phyloP scores from a whole-genome alignment of 2,113 vertebrate species.

The Dinomys branickii region DNA sequence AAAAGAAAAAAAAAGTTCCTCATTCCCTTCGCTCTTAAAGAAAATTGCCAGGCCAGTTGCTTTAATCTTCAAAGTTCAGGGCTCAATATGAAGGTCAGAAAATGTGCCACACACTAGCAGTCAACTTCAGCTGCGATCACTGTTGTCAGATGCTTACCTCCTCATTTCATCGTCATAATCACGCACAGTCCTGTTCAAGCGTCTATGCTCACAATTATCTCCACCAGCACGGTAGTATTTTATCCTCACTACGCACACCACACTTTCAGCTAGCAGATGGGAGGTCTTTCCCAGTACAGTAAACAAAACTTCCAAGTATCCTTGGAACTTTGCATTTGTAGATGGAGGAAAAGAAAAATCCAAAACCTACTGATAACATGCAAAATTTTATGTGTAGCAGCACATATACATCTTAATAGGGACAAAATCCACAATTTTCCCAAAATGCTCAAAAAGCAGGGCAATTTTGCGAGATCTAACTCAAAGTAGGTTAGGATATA shows the following conservation, averaged over 20 bases:
- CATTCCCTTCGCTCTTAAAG: background rate
- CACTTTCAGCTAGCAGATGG: background rate
- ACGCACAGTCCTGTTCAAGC: constrained; percentile 12
- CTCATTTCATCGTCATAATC: background rate
- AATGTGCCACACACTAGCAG: background rate
- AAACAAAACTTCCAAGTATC: constrained; percentile 9
- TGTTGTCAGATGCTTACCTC: background rate
- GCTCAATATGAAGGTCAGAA: background rate
- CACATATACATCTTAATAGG: background rate
- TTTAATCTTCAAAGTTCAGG: background rate
- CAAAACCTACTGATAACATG: background rate
- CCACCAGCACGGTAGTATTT: background rate
- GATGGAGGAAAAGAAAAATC: background rate
- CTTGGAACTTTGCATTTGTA: background rate
- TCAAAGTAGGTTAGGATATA: background rate
- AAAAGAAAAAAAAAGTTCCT: background rate
- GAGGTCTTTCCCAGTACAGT: background rate
- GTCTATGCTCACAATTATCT: background rate
- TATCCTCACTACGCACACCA: background rate
- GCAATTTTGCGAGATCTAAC: background rate
- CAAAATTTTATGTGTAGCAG: background rate
- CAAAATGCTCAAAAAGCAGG: background rate
- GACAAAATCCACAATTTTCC: background rate
- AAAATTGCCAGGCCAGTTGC: background rate
- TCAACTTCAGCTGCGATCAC: background rate